Evolutionary conservation across 2,113 vertebrate genomes (phyloP), one percentile per base, ranked within the genome.

Genomic region (Callipepla squamata): DNA sequence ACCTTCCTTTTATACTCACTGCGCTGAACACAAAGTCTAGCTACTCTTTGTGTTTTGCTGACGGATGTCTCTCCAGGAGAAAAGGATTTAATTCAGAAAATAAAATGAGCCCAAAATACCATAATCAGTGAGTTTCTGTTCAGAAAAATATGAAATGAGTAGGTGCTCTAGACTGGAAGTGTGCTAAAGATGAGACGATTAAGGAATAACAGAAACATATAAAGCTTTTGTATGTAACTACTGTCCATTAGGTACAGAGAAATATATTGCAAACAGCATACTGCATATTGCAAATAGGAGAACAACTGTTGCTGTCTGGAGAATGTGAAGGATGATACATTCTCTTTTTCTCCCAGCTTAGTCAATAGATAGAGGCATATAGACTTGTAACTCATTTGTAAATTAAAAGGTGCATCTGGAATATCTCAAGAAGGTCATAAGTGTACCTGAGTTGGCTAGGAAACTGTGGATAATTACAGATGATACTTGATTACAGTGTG

Each of bases 91-190:
- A 75, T 86, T 88, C 38, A 70, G 50, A 63, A 70, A 84, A 84
- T 36, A 77, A 82, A 93, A 83, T 58, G 90, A 88, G 16, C 57
- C 28, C 93, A 32, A 84, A 88, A 88, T 90, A 61, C 61, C 86
- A 13, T 90, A 77, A 92, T 83, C 50, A 75, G 38, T 36, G 38
- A 77, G 19, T 72, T 84, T 87, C 85, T 83, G 20, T 90, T 94
- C 40, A n/a, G 45, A 57, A 65, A 0, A 0, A 30, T 91, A 34
- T 25, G 53, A 87, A 69, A 80, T 25, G 67, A 82, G 13, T 36
- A 87, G 63, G 38, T 87, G 58, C 18, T 76, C 26, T 63, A 23
- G 38, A 59, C 44, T 68, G 17, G 62, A 75, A 79, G 38, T 20
- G 59, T 75, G 11, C 38, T 51, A 45, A 72, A 19, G 67, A 44